These are phyloP conservation scores for Grapholita molesta DNA, from an alignment of 1,140 invertebrate species.

Conservation along the genomic window DNA sequence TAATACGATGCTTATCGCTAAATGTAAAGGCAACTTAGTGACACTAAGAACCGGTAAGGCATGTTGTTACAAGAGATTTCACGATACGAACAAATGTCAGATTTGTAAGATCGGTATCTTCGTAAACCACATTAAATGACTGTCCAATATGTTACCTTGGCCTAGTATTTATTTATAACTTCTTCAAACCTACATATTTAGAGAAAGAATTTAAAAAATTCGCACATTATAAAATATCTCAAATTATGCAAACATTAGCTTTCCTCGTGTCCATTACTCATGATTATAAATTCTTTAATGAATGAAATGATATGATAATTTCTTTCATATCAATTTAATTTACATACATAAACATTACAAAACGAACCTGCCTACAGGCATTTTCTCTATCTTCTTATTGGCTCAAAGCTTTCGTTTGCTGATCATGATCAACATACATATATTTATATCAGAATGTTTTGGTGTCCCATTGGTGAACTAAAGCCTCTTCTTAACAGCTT, in stretches of 20 bases:
- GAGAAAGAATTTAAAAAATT: background rate
- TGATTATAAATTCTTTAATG: conserved; percentile 8
- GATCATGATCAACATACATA: no score
- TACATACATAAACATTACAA: background rate
- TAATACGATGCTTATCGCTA: background rate
- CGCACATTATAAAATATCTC: background rate
- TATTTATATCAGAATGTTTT: no score
- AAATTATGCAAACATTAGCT: conserved; percentile 3
- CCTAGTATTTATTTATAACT: background rate
- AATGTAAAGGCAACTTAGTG: background rate
- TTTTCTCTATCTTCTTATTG: background rate
- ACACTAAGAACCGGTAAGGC: background rate
- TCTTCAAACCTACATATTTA: background rate
- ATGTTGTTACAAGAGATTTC: background rate
- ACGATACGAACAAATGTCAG: background rate
- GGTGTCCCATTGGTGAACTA: no score
- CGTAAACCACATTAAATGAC: background rate
- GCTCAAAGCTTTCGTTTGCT: no score
- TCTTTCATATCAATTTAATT: background rate
- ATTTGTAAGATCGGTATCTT: background rate
- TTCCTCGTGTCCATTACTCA: background rate
- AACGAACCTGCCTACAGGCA: background rate
- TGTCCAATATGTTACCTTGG: background rate
- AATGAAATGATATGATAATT: conserved; percentile 15
- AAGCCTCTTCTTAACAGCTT: no score